Percentiles rank a stretch among this genome's conserved stretches.
phyloP scores from a whole-genome alignment of 2,888 invertebrate species.

The Congeria kusceri region DNA sequence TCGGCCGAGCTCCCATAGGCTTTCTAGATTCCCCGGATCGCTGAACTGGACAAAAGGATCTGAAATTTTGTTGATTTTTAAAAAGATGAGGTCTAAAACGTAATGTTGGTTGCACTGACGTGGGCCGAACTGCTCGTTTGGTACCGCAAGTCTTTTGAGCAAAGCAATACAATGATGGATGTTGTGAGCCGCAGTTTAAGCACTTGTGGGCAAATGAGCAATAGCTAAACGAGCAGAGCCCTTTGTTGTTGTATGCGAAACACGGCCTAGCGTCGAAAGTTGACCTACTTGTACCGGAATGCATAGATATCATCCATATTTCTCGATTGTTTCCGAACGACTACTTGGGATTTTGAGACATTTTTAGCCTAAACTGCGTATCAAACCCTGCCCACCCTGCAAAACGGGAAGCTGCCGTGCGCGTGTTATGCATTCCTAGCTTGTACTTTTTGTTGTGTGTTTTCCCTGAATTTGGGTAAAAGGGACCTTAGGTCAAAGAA shows the following conservation, averaged over 20 bases:
- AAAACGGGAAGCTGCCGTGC: slow-evolving; percentile 22
- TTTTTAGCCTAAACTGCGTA: neutral
- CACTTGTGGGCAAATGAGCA: neutral
- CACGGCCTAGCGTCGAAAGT: neutral
- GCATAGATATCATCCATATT: slow-evolving; percentile 13
- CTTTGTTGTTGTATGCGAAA: slow-evolving; percentile 12
- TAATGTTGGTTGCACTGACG: too few species aligned
- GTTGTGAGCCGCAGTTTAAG: neutral
- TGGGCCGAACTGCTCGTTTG: neutral
- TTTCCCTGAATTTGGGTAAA: neutral
- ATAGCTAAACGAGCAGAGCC: neutral
- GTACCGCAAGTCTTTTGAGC: neutral
- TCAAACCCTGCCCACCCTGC: slow-evolving; percentile 16
- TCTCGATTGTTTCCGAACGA: slow-evolving; percentile 9
- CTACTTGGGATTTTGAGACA: neutral
- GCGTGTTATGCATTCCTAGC: slow-evolving; percentile 2
- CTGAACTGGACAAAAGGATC: neutral
- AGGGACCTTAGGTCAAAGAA: slow-evolving; percentile 1
- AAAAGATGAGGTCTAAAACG: too few species aligned
- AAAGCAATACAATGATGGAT: neutral
- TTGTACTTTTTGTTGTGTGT: slow-evolving; percentile 2
- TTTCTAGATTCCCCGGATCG: slow-evolving; percentile 1
- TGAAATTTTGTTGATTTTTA: too few species aligned
- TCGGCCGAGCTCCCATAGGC: slow-evolving; percentile 21
- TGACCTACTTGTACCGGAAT: neutral